Conservation (phyloP, 2,113 vertebrate species). For the Cygnus buccinator region DNA sequence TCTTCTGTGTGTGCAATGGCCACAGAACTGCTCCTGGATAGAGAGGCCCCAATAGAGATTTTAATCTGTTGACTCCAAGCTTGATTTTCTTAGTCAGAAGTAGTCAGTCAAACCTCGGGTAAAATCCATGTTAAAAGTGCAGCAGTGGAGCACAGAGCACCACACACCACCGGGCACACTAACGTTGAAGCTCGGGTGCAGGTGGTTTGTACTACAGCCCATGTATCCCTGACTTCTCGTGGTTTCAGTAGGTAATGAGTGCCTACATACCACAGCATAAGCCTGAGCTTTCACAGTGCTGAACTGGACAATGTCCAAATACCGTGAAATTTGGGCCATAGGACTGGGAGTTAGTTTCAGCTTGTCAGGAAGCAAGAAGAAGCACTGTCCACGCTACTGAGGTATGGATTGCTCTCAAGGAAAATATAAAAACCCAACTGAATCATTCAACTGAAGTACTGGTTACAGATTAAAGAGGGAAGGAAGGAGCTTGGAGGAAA, state of each 20-base stretch:
- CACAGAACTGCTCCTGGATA: neutral
- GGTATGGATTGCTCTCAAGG: neutral
- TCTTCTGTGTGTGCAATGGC: too few species aligned
- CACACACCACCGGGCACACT: neutral
- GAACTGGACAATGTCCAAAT: fast-evolving
- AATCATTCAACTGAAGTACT: neutral
- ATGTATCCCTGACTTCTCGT: neutral
- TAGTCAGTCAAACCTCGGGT: neutral
- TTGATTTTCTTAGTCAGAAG: neutral
- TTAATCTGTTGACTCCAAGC: neutral
- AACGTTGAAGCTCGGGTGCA: neutral
- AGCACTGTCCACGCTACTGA: neutral
- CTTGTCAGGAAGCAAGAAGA: neutral
- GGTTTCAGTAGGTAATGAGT: neutral
- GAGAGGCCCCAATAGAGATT: neutral
- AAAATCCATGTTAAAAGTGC: neutral
- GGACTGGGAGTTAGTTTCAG: neutral
- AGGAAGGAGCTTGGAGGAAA: constrained; percentile 12
- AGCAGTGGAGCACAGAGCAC: neutral
- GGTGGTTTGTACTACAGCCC: neutral
- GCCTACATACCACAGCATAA: neutral
- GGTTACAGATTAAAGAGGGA: constrained; percentile 57
- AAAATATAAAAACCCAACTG: neutral
- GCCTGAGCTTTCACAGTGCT: neutral
- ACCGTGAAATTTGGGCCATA: neutral